Conservation (phyloP, 2,113 vertebrate species). For the Natator depressus region DNA sequence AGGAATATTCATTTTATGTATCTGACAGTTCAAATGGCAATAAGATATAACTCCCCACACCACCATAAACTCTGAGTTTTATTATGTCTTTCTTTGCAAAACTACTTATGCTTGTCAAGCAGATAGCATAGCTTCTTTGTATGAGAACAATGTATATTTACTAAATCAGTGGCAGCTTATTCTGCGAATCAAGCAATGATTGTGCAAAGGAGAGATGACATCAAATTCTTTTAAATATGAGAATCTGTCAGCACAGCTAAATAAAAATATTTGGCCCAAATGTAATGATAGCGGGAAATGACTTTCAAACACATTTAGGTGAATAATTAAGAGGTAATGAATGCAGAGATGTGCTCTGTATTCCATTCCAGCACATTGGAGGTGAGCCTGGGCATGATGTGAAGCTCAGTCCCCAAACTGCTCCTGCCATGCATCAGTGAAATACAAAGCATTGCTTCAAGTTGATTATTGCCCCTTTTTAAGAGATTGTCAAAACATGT, state of each 20-base stretch:
- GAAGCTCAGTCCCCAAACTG: background rate
- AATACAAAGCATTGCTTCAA: slow-evolving; percentile 51
- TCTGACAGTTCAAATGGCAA: background rate
- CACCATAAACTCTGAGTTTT: background rate
- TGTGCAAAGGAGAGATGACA: background rate
- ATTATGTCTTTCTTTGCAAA: background rate
- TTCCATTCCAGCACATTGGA: slow-evolving; percentile 72
- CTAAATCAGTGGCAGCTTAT: background rate
- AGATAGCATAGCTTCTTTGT: slow-evolving; percentile 18
- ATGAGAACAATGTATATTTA: background rate
- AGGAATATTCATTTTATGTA: background rate
- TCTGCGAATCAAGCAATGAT: background rate
- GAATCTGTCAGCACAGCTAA: slow-evolving; percentile 66
- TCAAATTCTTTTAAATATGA: slow-evolving; percentile 5
- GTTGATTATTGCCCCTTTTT: slow-evolving; percentile 53
- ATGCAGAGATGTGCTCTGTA: slow-evolving; percentile 59
- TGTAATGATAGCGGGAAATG: slow-evolving; percentile 49
- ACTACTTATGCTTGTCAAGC: background rate
- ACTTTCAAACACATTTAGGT: slow-evolving; percentile 58
- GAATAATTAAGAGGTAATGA: slow-evolving; percentile 76
- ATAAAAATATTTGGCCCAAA: slow-evolving; percentile 65
- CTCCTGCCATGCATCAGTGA: slow-evolving; percentile 68
- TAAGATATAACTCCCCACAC: background rate
- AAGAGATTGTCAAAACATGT: slow-evolving; percentile 67
- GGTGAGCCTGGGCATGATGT: slow-evolving; percentile 5